phyloP scores from a whole-genome alignment of 2,888 invertebrate species.

The Ophion costatus region DNA sequence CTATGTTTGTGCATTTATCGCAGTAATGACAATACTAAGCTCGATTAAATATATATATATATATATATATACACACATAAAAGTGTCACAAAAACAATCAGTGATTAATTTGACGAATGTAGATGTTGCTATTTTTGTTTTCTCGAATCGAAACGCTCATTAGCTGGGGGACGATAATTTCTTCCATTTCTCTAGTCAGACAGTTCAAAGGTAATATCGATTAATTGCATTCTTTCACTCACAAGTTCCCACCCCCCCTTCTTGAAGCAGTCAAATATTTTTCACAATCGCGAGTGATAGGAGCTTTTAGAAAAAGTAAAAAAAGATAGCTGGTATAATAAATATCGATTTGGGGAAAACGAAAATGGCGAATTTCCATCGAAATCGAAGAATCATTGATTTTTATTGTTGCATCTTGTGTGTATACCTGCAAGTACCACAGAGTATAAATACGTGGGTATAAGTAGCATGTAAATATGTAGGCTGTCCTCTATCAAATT shows the following conservation, averaged over 20 bases:
- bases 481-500: slow-evolving; percentile 44
- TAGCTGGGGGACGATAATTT: too few relatives aligned
- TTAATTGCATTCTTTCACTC: too few relatives aligned
- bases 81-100: not conserved
- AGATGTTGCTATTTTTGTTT: too few relatives aligned
- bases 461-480: slow-evolving; percentile 60
- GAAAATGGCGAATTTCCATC: not conserved
- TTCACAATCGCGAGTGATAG: too few relatives aligned
- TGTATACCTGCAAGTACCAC: slow-evolving; percentile 21
- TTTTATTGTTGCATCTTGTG: not conserved
- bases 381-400: too few relatives aligned
- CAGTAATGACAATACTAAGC: slow-evolving; percentile 72
- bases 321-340: not conserved
- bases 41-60: slow-evolving; percentile 57
- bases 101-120: not conserved
- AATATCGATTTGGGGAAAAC: not conserved
- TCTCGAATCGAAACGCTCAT: too few relatives aligned
- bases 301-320: too few relatives aligned
- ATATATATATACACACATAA: slow-evolving; percentile 20
- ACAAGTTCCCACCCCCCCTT: too few relatives aligned
- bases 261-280: too few relatives aligned
- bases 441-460: slow-evolving; percentile 31
- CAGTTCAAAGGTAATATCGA: not conserved
- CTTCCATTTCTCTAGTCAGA: not conserved
- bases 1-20: slow-evolving; percentile 60